Base-by-base conservation (phyloP, 2,888 invertebrate species). In the Lysandra bellargus region DNA sequence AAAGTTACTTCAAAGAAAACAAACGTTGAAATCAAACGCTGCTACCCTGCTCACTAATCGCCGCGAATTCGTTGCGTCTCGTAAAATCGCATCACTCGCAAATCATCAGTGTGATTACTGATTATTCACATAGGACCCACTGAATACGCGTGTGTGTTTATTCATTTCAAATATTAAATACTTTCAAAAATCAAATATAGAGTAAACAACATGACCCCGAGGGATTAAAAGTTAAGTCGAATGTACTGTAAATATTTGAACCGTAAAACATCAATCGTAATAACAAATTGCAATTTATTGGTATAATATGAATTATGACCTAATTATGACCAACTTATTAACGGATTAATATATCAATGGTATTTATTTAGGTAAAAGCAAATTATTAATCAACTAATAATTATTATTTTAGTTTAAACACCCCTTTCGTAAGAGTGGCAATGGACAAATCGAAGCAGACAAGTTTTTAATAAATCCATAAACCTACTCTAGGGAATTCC, bases 241-340 rank as follows among this genome's bases (percentile, higher is more conserved):
- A 73, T 73, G 73, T 73, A 40, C 73, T n/a, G 33, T 40, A 73
- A 73, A 73, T n/a, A 37, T 73, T 40, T 73, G 33, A 40, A 33
- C 73, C 37, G 14, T 5, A 37, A 69, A 72, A 72, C 72, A 72
- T 37, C 72, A 73, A 40, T 73, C 40, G 40, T 40, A 17, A 73
- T 37, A 73, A 17, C n/a, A 40, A 73, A 73, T 40, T 72, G 14
- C 17, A 73, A 73, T 73, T 73, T 73, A 40, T 73, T n/a, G 9
- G 73, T 40, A n/a, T 49, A 44, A 37, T 44, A 44, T 9, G 9
- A 44, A 44, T 37, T 37, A 37, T 23, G 23, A 23, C 23, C 23
- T 40, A 5, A 40, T 40, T 40, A 40, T 44, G 44, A 44, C 44
- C 4, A 53, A 53, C 14, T 4, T 53, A 57, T 17, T 57, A 57